These are phyloP conservation scores for Gonioctena quinquepunctata DNA, from an alignment of 1,140 invertebrate genomes.

Conservation along the genomic window DNA sequence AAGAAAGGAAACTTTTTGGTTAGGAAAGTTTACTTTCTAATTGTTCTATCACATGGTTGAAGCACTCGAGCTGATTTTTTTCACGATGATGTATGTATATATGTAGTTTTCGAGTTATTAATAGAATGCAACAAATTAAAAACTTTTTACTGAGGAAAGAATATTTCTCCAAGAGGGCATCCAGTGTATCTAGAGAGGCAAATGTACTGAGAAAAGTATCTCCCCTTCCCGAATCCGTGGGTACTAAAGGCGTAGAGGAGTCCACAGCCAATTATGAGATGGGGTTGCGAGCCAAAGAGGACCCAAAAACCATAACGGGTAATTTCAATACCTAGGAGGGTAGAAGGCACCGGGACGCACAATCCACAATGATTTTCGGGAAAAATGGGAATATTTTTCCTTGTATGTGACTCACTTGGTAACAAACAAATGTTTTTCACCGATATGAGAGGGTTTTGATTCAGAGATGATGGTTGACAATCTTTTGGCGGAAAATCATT, in stretches of 20 bases:
- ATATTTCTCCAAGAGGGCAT: neutral
- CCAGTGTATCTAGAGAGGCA: neutral
- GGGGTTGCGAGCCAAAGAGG: slow-evolving; percentile 8
- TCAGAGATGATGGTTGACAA: no score
- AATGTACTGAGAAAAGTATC: neutral
- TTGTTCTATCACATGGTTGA: neutral
- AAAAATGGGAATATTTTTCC: slow-evolving; percentile 23
- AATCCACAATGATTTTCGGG: slow-evolving; percentile 32
- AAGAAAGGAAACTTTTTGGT: slow-evolving; percentile 20
- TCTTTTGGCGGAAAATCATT: no score
- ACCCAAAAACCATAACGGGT: slow-evolving; percentile 16
- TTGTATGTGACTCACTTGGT: slow-evolving; percentile 30
- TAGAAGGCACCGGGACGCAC: no score
- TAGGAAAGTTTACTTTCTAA: neutral
- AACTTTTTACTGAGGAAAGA: slow-evolving; percentile 3
- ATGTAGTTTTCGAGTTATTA: neutral
- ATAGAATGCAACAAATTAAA: slow-evolving; percentile 1
- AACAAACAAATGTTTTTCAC: slow-evolving; percentile 16
- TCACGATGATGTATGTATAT: neutral
- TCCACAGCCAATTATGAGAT: no score
- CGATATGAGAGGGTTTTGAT: neutral
- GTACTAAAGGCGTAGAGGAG: no score
- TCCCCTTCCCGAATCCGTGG: neutral
- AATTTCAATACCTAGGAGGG: no score
- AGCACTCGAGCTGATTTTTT: no score